Conservation (phyloP, 2,797 vertebrate genomes). For the Etheostoma perlongum region DNA sequence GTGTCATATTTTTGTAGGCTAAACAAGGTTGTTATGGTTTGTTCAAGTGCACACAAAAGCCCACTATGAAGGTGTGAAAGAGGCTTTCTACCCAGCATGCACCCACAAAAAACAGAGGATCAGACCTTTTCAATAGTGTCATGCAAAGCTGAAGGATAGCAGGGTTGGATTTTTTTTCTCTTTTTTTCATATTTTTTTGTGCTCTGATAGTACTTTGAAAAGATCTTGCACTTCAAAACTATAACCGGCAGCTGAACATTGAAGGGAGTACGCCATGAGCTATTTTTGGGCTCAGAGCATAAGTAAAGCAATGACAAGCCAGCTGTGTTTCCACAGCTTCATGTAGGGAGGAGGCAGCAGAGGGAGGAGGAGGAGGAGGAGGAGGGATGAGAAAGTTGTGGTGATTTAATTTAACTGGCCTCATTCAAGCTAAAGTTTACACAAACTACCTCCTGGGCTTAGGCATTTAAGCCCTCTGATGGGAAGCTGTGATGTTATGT, state of each 20-base stretch:
- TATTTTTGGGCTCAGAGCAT: constrained; percentile 64
- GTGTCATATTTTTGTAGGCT: constrained; percentile 38
- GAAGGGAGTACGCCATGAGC: constrained; percentile 42
- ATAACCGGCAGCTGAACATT: constrained; percentile 53
- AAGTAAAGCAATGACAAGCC: constrained; percentile 71
- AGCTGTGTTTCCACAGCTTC: constrained; percentile 78
- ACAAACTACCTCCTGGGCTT: constrained; percentile 50
- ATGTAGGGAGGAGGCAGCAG: constrained; percentile 33
- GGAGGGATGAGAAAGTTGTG: constrained; percentile 42
- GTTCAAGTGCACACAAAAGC: constrained; percentile 53
- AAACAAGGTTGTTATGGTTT: constrained; percentile 50
- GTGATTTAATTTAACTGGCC: constrained; percentile 47
- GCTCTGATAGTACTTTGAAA: constrained; percentile 39
- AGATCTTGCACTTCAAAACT: constrained; percentile 57
- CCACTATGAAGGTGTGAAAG: constrained; percentile 63
- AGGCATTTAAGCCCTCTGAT: constrained; percentile 16
- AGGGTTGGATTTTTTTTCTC: background rate
- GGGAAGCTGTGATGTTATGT: constrained; percentile 30
- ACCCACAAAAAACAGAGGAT: constrained; percentile 72
- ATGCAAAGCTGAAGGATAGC: constrained; percentile 20
- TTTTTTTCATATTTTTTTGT: background rate
- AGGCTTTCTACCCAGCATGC: constrained; percentile 48
- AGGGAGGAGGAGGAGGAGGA: background rate
- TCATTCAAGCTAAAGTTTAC: constrained; percentile 51
- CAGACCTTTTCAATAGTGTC: constrained; percentile 41